Evolutionary conservation across 2,888 invertebrate species (phyloP).

Genomic region (Cepaea hortensis): DNA sequence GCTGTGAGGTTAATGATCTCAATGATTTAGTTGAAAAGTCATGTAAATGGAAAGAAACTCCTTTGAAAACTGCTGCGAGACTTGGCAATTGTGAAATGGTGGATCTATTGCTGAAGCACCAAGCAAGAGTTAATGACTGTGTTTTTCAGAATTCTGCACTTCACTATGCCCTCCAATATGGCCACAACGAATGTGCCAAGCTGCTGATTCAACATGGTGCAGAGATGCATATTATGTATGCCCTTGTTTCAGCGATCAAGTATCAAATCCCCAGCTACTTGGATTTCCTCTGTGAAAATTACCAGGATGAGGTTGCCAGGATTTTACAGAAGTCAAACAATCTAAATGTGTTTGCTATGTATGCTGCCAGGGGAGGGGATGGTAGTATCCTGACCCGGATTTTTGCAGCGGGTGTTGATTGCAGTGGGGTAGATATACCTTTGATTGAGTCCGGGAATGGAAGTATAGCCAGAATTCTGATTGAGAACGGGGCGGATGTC

Average conservation of each 20-base stretch:
- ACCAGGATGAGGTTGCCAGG: not conserved
- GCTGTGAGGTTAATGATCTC: too few species aligned
- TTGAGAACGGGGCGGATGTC: conserved; percentile 1
- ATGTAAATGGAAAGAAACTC: not conserved
- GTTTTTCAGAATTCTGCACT: not conserved
- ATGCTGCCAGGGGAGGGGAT: not conserved
- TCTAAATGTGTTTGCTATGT: not conserved
- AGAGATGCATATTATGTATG: not conserved
- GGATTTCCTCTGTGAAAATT: not conserved
- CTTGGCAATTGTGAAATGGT: not conserved
- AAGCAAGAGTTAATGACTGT: not conserved
- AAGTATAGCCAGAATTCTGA: not conserved
- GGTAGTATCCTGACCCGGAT: not conserved
- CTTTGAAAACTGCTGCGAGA: not conserved
- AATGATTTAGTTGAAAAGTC: too few species aligned
- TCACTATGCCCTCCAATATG: not conserved
- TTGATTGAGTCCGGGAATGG: not conserved
- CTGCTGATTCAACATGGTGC: conserved; percentile 5
- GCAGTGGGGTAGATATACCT: not conserved
- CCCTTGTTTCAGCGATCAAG: not conserved
- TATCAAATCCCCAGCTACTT: not conserved
- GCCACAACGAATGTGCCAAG: not conserved
- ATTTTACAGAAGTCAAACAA: not conserved
- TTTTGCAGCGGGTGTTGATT: not conserved
- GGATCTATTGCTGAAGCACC: not conserved